Evolutionary conservation across 2,888 invertebrate species (phyloP).

Genomic region (Anodontia alba): DNA sequence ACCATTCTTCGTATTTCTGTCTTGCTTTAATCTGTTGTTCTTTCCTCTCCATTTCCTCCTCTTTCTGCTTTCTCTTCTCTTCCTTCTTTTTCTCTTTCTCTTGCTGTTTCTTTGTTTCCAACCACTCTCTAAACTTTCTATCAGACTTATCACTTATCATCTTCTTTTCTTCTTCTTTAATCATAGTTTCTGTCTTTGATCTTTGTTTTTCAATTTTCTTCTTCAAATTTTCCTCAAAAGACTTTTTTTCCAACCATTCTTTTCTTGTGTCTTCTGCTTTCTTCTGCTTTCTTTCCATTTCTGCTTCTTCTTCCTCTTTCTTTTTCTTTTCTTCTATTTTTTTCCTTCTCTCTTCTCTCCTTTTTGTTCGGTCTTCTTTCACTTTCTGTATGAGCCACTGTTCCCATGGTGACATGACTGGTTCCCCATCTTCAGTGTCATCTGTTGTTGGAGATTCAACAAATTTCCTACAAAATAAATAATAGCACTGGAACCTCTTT

Average conservation of each 20-base stretch:
- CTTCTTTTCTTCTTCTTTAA: conserved; percentile 70
- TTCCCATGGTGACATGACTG: conserved; percentile 79
- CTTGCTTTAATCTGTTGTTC: conserved; percentile 71
- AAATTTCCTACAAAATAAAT: conserved; percentile 49
- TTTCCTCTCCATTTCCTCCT: conserved; percentile 68
- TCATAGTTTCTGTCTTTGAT: conserved; percentile 64
- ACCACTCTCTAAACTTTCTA: conserved; percentile 73
- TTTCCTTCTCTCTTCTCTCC: conserved; percentile 60
- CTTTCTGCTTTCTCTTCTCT: conserved; percentile 70
- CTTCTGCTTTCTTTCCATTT: conserved; percentile 64
- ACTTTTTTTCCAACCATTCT: conserved; percentile 77
- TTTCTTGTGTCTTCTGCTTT: conserved; percentile 68
- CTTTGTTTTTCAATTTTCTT: conserved; percentile 65
- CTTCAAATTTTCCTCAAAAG: conserved; percentile 61
- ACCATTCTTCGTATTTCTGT: conserved; percentile 76
- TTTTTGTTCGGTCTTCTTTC: conserved; percentile 68
- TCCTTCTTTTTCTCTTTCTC: conserved; percentile 68
- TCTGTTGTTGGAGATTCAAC: conserved; percentile 59
- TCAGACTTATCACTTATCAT: conserved; percentile 67
- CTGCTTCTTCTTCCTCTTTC: conserved; percentile 65
- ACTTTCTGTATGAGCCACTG: conserved; percentile 81
- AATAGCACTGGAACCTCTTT: too few species aligned
- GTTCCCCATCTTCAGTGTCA: conserved; percentile 56
- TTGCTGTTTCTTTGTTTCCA: conserved; percentile 72
- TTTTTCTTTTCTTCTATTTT: conserved; percentile 66